Percentiles rank a stretch among this genome's conserved stretches.
phyloP scores from a whole-genome alignment of 2,888 invertebrate species.

The Eristalinus aeneus region DNA sequence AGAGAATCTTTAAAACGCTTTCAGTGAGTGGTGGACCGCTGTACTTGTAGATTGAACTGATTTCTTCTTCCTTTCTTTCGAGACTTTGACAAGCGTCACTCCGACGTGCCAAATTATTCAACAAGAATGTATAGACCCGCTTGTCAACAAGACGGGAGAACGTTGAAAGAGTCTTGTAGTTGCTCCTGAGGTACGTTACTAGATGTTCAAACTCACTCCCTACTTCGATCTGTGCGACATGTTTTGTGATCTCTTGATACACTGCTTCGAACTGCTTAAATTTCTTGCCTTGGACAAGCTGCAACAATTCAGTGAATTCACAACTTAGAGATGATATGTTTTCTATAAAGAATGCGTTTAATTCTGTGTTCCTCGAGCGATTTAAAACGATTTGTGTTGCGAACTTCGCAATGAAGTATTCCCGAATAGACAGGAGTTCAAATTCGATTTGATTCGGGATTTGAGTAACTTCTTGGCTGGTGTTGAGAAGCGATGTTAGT shows the following conservation, averaged over 20 bases:
- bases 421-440: slow-evolving; percentile 72
- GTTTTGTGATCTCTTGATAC: slow-evolving; percentile 68
- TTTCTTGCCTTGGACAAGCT: slow-evolving; percentile 64
- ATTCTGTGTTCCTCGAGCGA: slow-evolving; percentile 23
- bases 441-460: slow-evolving; percentile 62
- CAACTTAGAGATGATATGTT: slow-evolving; percentile 73
- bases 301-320: slow-evolving; percentile 73
- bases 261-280: slow-evolving; percentile 71
- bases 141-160: slow-evolving; percentile 73
- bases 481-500: slow-evolving; percentile 4
- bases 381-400: slow-evolving; percentile 68
- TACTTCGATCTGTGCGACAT: slow-evolving; percentile 41
- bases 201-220: slow-evolving; percentile 69
- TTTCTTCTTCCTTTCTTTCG: slow-evolving; percentile 62
- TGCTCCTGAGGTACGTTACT: slow-evolving; percentile 71
- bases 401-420: slow-evolving; percentile 75
- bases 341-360: slow-evolving; percentile 75
- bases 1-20: slow-evolving; percentile 73
- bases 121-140: slow-evolving; percentile 70
- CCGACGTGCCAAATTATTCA: slow-evolving; percentile 75
- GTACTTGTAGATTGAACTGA: slow-evolving; percentile 74
- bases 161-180: slow-evolving; percentile 76
- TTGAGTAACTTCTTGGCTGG: not conserved
- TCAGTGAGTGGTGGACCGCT: slow-evolving; percentile 76
- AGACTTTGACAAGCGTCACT: slow-evolving; percentile 64